Evolutionary conservation across 1,140 invertebrate species (phyloP), one percentile per base, ranked within the genome.

Genomic region (Drosophila aff.): DNA sequence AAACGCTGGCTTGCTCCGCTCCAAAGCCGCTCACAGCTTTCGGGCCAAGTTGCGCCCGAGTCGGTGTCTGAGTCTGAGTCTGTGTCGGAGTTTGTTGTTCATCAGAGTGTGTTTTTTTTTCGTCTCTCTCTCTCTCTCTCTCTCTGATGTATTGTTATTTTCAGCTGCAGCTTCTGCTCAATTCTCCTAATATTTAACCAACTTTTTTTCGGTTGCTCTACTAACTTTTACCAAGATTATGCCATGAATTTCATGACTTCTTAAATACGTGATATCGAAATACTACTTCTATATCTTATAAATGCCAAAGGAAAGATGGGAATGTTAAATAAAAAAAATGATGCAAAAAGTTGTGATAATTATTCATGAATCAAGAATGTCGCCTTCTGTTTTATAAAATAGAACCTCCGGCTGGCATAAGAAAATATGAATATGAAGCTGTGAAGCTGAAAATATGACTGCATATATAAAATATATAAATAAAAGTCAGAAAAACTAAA

Each of bases 1-100:
- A 31, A 55, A 38, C 18, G 9, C 46, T 52, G 49, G 76, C 59
- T 49, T 79, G 58, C 60, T 55, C 33, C 52, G 52, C 21, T 44
- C 53, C 41, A 62, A 44, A 38, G 33, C 62, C 40, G 13, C 33
- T 55, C 49, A 11, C 66, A 40, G 49, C 72, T 73, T 75, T 75
- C 38, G 31, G 38, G 61, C 53, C 71, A 76, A 33, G 44, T 58
- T 57, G 15, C 15, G 49, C n/a, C 53, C 44, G 74, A 55, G 62
- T 75, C 57, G 15, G 50, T 4, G 15, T 33, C 33, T 11, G 33
- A 36, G 33, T 46, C 33, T 13, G 36, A 13, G 36, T 46, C 44
- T 47, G n/a, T 36, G 28, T 53, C 8, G 21, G 23, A 26, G 23
- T 31, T 49, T 38, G 33, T 55, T 38, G 52, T 57, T 57, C 33